Conservation (phyloP, 2,113 vertebrate genomes). For the Casuarius casuarius region DNA sequence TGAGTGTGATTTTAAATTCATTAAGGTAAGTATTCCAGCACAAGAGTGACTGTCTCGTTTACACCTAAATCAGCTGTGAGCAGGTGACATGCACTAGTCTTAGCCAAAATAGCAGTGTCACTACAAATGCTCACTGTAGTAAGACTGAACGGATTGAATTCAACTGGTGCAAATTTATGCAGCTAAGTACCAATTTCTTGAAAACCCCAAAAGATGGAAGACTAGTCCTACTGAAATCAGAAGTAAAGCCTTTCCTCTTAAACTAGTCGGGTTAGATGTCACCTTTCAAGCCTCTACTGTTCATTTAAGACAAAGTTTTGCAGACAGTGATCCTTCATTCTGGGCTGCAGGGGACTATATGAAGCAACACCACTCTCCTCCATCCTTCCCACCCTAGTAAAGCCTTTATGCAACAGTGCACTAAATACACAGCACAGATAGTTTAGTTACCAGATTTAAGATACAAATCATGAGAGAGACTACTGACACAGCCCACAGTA, state of each 20-base stretch:
- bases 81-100: background rate
- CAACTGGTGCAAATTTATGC: background rate
- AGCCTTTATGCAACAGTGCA: background rate
- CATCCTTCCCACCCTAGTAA: background rate
- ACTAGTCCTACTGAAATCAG: background rate
- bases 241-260: background rate
- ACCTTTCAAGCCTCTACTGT: background rate
- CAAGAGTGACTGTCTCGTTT: background rate
- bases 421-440: background rate
- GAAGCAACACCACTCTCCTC: background rate
- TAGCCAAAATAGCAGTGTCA: background rate
- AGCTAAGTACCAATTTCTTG: background rate
- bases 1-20: background rate
- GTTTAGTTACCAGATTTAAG: background rate
- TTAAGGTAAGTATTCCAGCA: background rate
- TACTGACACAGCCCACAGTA: background rate
- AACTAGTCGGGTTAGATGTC: background rate
- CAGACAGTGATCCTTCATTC: background rate
- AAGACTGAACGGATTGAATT: slow-evolving; percentile 20
- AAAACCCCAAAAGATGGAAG: background rate
- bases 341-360: background rate
- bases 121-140: background rate
- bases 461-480: background rate
- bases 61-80: background rate
- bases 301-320: background rate